Base-by-base conservation (phyloP, 23 tunicate genomes). In the Clavelina lepadiformis region DNA sequence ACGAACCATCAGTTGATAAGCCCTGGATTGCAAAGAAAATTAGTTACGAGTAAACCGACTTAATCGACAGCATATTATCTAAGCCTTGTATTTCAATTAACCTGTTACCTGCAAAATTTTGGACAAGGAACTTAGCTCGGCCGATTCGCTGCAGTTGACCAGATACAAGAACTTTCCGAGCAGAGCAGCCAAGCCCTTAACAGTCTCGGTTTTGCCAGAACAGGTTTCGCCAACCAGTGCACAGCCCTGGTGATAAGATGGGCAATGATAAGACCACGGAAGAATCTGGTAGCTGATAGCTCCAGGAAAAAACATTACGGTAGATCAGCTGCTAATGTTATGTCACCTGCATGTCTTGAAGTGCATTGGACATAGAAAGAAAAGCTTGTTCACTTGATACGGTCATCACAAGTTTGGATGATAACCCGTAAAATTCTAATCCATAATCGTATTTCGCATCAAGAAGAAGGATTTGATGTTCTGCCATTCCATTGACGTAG, bases 201-300 rank as follows among this genome's bases (percentile, higher is more conserved):
- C 76, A 29, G 96, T 88, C 61, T 79, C 82, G 1, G 96, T 80
- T 38, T 88, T 88, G 36, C 96, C 96, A n/a, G 74, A 35, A 35
- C 77, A 50, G 35, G 96, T 74, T n/a, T 51, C 68, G 0, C 96
- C 96, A 23, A 73, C 71, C 27, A 88, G 30, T 1, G 87, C 82
- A 31, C 82, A 88, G 11, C 96, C 96, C 96, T 88, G 73, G 5
- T n/a, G n/a, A n/a, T n/a, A n/a, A n/a, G n/a, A n/a, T n/a, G n/a
- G n/a, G n/a, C n/a, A n/a, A n/a, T n/a, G n/a, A 27, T 29, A 0
- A 21, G 30, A 38, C 41, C n/a, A 28, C 7, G 7, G 21, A 54
- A n/a, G 18, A 30, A 28, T 28, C 33, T 29, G 18, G 24, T 26
- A 55, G 24, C 15, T 19, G 61, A 0, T 19, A 23, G 61, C n/a